Evolutionary conservation across 2,888 invertebrate species (phyloP), one percentile per base, ranked within the genome.

Genomic region (Aspidiotus destructor): DNA sequence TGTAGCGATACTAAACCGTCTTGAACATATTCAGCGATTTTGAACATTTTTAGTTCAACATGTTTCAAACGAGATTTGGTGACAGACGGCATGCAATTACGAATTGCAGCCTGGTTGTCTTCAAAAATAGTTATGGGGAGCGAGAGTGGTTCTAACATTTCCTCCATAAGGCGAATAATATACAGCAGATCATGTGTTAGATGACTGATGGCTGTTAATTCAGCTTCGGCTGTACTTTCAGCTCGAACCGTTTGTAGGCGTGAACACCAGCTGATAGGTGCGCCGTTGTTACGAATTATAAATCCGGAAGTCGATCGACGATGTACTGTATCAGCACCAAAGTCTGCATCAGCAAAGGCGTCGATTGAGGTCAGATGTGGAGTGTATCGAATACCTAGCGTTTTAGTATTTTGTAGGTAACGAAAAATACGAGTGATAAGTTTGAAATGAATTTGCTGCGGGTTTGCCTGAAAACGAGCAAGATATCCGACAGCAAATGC

Each of bases 171-270:
- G 9, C 60, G 28, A 9, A 41, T 10, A 10, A 44, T 44, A 44
- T 17, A 58, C 10, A 60, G n/a, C 28, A 60, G 15, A 8, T 60
- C 60, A 17, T 60, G 60, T 3, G 60, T 41, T 15, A 13, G 15
- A 8, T n/a, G 41, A 60, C 41, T 40, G 10, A 60, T 60, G 28
- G 60, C 60, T 17, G 15, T 60, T 40, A 40, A 60, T 41, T 60
- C 60, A 40, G 60, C 60, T n/a, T 60, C 60, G 7, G 60, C 60
- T 6, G 60, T 40, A n/a, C 60, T 60, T n/a, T 60, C 60, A 60
- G 60, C 60, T 41, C 2, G 6, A 17, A 40, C 15, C 5, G 41
- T 7, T 41, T 60, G 60, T 40, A 60, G 28, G 7, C 60, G 6
- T 11, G 60, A 60, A 13, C 40, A 60, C 60, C 60, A 60, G 41